Percentiles rank a stretch among this genome's conserved stretches.
phyloP scores from a whole-genome alignment of 2,888 invertebrate species.

The Rhaphigaster nebulosa region DNA sequence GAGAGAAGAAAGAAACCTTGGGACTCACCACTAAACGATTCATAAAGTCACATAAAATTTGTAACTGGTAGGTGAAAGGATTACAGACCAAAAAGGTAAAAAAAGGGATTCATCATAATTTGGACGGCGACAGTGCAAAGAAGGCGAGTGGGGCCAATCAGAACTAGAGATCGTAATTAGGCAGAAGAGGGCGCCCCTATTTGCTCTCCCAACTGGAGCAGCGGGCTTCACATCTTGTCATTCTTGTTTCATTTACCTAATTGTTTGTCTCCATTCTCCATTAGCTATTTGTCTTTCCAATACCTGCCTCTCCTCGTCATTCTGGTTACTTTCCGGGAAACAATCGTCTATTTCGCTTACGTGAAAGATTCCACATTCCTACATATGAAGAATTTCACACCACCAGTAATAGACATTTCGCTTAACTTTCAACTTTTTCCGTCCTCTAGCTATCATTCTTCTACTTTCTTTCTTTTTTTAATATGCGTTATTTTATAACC shows the following conservation, averaged over 20 bases:
- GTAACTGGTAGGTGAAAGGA: neutral
- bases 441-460: no score
- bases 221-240: conserved; percentile 38
- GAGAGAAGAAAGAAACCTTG: no score
- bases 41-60: neutral
- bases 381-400: no score
- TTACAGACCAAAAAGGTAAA: neutral
- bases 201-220: conserved; percentile 35
- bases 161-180: conserved; percentile 20
- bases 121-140: neutral
- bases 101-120: neutral
- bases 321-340: neutral
- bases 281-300: conserved; percentile 25
- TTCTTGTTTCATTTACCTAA: conserved; percentile 35
- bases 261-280: conserved; percentile 20
- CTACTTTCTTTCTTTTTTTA: no score
- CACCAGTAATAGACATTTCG: no score
- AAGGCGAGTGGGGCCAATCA: neutral
- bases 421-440: no score
- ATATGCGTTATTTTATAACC: no score
- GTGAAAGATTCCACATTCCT: neutral
- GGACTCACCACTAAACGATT: neutral
- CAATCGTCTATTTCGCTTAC: neutral
- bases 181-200: conserved; percentile 38
- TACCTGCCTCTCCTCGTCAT: neutral